These are phyloP conservation scores for Stictonetta naevosa DNA, from an alignment of 2,113 vertebrate genomes.

Conservation along the genomic window DNA sequence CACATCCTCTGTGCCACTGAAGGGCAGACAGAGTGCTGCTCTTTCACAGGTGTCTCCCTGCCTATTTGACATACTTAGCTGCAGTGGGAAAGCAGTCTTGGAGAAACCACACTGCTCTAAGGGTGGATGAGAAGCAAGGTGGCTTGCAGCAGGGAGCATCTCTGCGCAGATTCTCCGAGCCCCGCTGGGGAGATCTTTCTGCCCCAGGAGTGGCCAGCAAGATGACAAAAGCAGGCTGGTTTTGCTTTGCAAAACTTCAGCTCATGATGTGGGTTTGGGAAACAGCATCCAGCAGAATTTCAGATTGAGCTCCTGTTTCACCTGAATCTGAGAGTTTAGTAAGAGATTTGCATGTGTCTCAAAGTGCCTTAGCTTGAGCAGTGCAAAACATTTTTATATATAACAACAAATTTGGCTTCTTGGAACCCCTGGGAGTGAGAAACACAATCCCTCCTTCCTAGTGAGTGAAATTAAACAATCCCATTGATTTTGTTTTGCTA, in stretches of 20 bases:
- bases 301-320: neutral
- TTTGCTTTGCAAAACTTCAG: neutral
- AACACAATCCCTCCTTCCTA: neutral
- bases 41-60: neutral
- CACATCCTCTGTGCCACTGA: neutral
- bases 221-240: neutral
- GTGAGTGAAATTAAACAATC: neutral
- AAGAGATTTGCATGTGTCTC: neutral
- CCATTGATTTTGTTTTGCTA: neutral
- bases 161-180: neutral
- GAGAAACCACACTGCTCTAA: neutral
- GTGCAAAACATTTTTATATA: neutral
- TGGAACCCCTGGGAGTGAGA: neutral
- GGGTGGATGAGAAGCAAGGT: neutral
- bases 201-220: accelerated
- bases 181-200: neutral
- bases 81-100: neutral
- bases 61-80: neutral
- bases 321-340: neutral
- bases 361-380: neutral
- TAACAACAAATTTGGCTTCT: neutral
- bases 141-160: neutral
- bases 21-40: neutral
- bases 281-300: neutral
- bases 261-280: neutral